Evolutionary conservation across 2,888 invertebrate genomes (phyloP).

Genomic region (Neoaliturus tenellus): DNA sequence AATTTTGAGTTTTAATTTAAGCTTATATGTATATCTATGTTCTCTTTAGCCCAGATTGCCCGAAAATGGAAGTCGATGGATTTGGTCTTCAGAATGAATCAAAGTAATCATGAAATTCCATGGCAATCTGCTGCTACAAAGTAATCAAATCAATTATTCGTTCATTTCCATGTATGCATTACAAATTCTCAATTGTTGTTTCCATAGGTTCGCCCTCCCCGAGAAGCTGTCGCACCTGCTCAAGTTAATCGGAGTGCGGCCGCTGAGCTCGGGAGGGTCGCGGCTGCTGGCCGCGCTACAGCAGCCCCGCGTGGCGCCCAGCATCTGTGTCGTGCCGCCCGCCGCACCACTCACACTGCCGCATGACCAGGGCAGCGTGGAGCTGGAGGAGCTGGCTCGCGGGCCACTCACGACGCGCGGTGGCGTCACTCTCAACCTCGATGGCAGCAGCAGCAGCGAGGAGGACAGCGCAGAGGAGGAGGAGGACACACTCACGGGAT

Average conservation of each 20-base stretch:
- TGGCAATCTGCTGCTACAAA: no score
- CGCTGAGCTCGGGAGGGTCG: neutral
- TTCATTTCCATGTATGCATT: no score
- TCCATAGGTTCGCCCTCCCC: neutral
- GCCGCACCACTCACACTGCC: neutral
- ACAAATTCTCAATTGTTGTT: no score
- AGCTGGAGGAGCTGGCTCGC: neutral
- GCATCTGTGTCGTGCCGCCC: neutral
- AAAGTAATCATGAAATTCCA: no score
- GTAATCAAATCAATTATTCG: no score
- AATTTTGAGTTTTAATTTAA: no score
- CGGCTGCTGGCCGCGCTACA: neutral
- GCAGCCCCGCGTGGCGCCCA: neutral
- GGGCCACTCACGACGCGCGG: neutral
- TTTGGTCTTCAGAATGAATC: no score
- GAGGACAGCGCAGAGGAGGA: neutral
- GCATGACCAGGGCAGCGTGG: neutral
- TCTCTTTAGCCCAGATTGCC: no score
- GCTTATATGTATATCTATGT: no score
- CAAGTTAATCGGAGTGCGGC: neutral
- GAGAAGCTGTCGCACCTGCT: neutral
- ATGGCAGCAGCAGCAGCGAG: neutral
- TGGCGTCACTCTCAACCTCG: neutral
- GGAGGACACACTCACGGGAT: neutral
- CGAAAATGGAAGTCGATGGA: no score